phyloP scores from a whole-genome alignment of 1,140 invertebrate species.

The Dryas iulia region DNA sequence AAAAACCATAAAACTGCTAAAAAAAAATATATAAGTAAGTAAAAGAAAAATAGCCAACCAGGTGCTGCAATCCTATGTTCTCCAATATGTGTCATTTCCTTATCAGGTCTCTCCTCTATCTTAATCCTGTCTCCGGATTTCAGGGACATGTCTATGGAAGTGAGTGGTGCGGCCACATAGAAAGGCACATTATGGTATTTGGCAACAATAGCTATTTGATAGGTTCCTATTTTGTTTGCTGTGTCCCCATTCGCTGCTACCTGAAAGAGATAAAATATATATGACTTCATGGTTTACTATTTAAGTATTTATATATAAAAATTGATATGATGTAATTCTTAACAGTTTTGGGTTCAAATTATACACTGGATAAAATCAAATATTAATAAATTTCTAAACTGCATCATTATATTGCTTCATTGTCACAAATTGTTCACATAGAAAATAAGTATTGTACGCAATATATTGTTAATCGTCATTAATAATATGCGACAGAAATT shows the following conservation, averaged over 20 bases:
- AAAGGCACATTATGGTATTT: constrained; percentile 96
- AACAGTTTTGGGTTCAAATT: too few species aligned
- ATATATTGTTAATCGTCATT: too few species aligned
- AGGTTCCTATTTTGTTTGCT: constrained; percentile 99
- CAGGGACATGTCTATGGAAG: constrained; percentile 93
- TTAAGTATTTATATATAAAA: too few species aligned
- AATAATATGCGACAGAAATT: too few species aligned
- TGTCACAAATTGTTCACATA: too few species aligned
- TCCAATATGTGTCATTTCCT: constrained; percentile 94
- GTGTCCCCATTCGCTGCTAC: constrained; percentile 98
- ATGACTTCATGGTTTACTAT: too few species aligned
- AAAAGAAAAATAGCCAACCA: constrained; percentile 81
- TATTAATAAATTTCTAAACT: too few species aligned
- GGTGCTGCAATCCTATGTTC: constrained; percentile 91
- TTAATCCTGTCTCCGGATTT: constrained; percentile 91
- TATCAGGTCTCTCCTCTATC: constrained; percentile 95
- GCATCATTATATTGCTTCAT: too few species aligned
- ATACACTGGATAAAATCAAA: too few species aligned
- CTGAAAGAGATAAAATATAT: constrained; percentile 53
- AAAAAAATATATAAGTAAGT: not conserved
- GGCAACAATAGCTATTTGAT: constrained; percentile 96
- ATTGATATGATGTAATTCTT: too few species aligned
- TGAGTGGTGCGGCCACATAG: constrained; percentile 96
- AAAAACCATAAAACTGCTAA: too few species aligned
- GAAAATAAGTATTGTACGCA: too few species aligned